Percentiles rank a stretch among this genome's conserved stretches.
Evolutionary conservation across 2,797 vertebrate genomes (phyloP).

Genomic region (Percopsis omiscomaycus): DNA sequence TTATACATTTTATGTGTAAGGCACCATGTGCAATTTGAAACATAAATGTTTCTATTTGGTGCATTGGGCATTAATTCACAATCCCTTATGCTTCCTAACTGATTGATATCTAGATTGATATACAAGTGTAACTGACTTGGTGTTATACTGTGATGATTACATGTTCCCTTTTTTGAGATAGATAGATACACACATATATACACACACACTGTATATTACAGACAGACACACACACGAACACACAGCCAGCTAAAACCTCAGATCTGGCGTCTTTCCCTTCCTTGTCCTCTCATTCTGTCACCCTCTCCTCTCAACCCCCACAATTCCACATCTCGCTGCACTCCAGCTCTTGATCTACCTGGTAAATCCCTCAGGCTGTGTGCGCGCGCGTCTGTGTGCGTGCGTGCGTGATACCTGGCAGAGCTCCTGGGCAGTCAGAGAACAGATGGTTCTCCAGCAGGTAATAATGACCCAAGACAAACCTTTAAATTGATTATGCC

Average conservation of each 20-base stretch:
- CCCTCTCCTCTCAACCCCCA: constrained; percentile 16
- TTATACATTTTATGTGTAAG: too few relatives aligned
- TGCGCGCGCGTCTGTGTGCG: not conserved
- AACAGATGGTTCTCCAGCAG: constrained; percentile 89
- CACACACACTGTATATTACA: not conserved
- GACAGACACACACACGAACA: not conserved
- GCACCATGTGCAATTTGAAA: too few relatives aligned
- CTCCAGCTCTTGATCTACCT: constrained; percentile 62
- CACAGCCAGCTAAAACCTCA: not conserved
- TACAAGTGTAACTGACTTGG: too few relatives aligned
- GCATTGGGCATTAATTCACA: too few relatives aligned
- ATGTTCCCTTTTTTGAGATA: too few relatives aligned
- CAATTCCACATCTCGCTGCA: constrained; percentile 44
- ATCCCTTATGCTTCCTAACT: too few relatives aligned
- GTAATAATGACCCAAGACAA: constrained; percentile 86
- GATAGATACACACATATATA: too few relatives aligned
- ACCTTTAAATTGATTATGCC: constrained; percentile 79
- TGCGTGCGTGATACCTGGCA: constrained; percentile 49
- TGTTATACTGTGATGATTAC: too few relatives aligned
- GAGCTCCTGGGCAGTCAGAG: constrained; percentile 62
- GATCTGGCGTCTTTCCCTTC: not conserved
- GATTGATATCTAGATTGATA: too few relatives aligned
- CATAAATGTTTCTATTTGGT: too few relatives aligned
- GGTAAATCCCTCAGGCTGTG: constrained; percentile 63
- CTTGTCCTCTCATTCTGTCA: not conserved